phyloP scores from a whole-genome alignment of 2,797 vertebrate genomes.

The Spinibarbus caldwelli region DNA sequence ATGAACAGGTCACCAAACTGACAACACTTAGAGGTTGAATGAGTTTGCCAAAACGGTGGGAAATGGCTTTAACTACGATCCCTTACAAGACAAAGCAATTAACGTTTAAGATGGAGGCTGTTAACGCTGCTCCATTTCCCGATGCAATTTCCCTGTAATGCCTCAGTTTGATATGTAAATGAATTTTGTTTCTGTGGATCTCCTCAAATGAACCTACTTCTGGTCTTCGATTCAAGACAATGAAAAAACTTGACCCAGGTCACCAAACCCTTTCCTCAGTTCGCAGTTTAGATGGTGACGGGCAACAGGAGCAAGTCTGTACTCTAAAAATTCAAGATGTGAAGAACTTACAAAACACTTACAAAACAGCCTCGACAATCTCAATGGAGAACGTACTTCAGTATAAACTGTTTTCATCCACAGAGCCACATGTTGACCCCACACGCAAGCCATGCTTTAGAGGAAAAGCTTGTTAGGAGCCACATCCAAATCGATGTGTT shows the following conservation, averaged over 20 bases:
- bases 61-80: slow-evolving; percentile 10
- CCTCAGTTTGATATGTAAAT: slow-evolving; percentile 24
- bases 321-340: neutral
- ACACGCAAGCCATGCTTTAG: slow-evolving; percentile 15
- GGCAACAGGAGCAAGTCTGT: neutral
- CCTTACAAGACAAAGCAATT: slow-evolving; percentile 29
- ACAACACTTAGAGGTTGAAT: neutral
- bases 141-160: slow-evolving; percentile 1
- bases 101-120: slow-evolving; percentile 16
- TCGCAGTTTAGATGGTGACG: neutral
- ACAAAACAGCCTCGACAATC: neutral
- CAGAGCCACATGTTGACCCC: slow-evolving; percentile 23
- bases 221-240: neutral
- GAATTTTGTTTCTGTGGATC: slow-evolving; percentile 7
- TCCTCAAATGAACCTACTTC: slow-evolving; percentile 3
- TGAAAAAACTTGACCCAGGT: neutral
- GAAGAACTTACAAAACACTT: slow-evolving; percentile 8
- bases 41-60: neutral
- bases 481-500: slow-evolving; percentile 55
- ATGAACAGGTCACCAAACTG: neutral
- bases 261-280: neutral
- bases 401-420: neutral
- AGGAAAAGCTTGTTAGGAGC: slow-evolving; percentile 45
- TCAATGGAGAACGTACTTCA: neutral
- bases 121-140: slow-evolving; percentile 7